phyloP scores from a whole-genome alignment of 2,888 invertebrate species.

The Nymphalis polychloros region DNA sequence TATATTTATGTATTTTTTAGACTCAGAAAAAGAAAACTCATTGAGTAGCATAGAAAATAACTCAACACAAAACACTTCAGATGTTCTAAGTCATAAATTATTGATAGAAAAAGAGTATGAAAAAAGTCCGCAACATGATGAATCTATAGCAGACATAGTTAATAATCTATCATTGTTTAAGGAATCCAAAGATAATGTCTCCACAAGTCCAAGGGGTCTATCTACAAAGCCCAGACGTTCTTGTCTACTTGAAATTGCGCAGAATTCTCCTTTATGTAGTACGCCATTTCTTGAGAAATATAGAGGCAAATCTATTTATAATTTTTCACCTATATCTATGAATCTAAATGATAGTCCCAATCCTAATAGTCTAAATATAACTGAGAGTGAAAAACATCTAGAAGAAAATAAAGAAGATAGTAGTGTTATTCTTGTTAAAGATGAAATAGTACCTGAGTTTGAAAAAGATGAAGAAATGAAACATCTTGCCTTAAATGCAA shows the following conservation, averaged over 20 bases:
- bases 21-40: constrained; percentile 68
- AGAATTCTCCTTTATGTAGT: constrained; percentile 65
- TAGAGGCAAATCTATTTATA: constrained; percentile 67
- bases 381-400: constrained; percentile 39
- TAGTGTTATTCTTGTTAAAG: constrained; percentile 5
- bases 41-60: constrained; percentile 33
- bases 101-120: constrained; percentile 57
- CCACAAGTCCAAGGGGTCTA: not conserved
- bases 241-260: constrained; percentile 41
- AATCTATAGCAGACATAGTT: constrained; percentile 65
- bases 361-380: constrained; percentile 36
- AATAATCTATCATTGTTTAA: constrained; percentile 56
- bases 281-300: constrained; percentile 69
- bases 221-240: constrained; percentile 11
- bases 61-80: constrained; percentile 50
- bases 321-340: constrained; percentile 65
- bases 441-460: constrained; percentile 12
- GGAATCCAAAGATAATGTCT: constrained; percentile 43
- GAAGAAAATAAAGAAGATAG: constrained; percentile 38
- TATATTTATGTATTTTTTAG: constrained; percentile 48
- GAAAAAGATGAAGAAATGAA: constrained; percentile 10
- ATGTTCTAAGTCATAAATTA: constrained; percentile 60
- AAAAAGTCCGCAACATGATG: constrained; percentile 49
- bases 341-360: constrained; percentile 47
- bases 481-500: not conserved